These are phyloP conservation scores for Parnassius glacialis DNA, from an alignment of 2,888 invertebrate genomes.

Conservation along the genomic window DNA sequence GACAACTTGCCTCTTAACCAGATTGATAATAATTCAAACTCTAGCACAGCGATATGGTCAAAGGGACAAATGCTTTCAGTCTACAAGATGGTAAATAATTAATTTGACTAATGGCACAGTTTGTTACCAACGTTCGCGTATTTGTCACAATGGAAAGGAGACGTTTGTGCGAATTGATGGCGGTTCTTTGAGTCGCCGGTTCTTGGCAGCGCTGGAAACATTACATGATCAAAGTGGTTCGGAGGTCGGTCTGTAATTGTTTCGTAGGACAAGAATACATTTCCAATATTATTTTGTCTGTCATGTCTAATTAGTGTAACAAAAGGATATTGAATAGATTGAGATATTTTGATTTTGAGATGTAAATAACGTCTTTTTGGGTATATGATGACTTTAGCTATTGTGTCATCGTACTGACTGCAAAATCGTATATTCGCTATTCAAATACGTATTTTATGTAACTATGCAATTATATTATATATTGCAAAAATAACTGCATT, in stretches of 20 bases:
- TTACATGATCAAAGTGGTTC: conserved; percentile 20
- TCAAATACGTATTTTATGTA: too few relatives aligned
- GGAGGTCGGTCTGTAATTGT: conserved; percentile 12
- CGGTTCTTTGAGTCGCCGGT: conserved; percentile 32
- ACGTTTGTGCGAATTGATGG: conserved; percentile 43
- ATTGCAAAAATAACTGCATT: too few relatives aligned
- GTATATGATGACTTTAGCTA: too few relatives aligned
- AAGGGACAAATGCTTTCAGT: conserved; percentile 62
- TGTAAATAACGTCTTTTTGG: too few relatives aligned
- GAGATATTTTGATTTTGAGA: too few relatives aligned
- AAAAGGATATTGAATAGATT: too few relatives aligned
- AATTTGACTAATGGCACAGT: conserved; percentile 77
- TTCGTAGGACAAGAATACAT: conserved; percentile 4
- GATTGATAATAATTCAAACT: conserved; percentile 61
- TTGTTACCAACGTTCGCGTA: conserved; percentile 61
- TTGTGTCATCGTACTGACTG: too few relatives aligned
- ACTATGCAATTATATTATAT: too few relatives aligned
- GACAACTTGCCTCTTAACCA: conserved; percentile 62
- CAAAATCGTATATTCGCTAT: too few relatives aligned
- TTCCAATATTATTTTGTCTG: conserved; percentile 5
- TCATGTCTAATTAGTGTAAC: too few relatives aligned
- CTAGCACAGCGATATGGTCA: conserved; percentile 55
- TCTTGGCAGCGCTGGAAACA: conserved; percentile 26
- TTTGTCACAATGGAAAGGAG: conserved; percentile 55
- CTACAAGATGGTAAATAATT: conserved; percentile 73